Conservation (phyloP, 1,140 invertebrate species). For the Musca vetustissima region DNA sequence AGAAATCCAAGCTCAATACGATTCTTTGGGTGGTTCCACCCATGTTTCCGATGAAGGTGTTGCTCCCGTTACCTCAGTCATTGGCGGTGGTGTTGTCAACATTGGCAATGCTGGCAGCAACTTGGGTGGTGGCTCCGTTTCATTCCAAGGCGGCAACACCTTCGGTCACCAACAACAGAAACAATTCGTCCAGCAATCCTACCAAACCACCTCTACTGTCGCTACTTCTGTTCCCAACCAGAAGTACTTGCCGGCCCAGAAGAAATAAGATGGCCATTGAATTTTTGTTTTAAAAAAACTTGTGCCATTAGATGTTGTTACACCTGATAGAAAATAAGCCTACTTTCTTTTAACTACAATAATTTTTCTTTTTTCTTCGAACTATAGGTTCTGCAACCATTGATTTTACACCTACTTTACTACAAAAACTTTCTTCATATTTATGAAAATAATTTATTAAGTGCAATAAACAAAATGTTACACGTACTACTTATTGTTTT, state of each 20-base stretch:
- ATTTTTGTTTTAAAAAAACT: not conserved
- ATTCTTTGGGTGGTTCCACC: conserved; percentile 48
- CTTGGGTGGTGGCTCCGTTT: not conserved
- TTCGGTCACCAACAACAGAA: conserved; percentile 8
- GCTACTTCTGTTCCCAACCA: conserved; percentile 28
- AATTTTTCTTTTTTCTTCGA: no score
- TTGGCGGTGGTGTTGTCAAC: conserved; percentile 25
- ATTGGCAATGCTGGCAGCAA: not conserved
- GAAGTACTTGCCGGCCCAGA: conserved; percentile 43
- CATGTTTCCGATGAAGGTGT: conserved; percentile 52
- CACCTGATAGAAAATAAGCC: no score
- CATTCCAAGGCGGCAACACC: conserved; percentile 1
- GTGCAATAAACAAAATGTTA: no score
- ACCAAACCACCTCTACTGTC: not conserved
- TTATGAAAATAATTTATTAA: not conserved
- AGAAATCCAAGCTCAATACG: conserved; percentile 53
- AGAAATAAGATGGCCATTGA: conserved; percentile 32
- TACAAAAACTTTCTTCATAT: not conserved
- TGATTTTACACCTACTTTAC: no score
- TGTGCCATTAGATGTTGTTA: conserved; percentile 12
- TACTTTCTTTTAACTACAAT: no score
- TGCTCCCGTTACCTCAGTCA: conserved; percentile 47
- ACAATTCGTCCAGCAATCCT: not conserved
- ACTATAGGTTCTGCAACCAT: no score
- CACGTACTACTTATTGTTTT: no score